These are phyloP conservation scores for Tretioscincus oriximinensis DNA, from an alignment of 2,113 vertebrate genomes.

Conservation along the genomic window DNA sequence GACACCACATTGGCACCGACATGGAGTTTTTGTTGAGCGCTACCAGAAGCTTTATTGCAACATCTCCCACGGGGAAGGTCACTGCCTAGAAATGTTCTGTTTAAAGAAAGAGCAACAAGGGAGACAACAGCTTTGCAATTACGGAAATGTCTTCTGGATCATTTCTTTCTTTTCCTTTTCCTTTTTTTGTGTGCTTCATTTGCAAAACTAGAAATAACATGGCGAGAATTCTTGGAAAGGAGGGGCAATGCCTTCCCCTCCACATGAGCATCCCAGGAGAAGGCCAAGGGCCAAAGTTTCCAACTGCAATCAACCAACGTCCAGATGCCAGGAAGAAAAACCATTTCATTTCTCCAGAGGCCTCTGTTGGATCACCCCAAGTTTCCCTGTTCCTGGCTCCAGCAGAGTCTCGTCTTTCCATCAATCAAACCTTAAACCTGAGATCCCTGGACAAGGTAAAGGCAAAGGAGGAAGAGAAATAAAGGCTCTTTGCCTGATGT, in stretches of 20 bases:
- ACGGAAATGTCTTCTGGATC: too few relatives aligned
- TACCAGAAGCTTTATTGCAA: too few relatives aligned
- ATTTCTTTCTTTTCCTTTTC: too few relatives aligned
- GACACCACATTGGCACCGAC: too few relatives aligned
- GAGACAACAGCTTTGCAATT: background rate
- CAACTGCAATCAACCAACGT: fast-evolving
- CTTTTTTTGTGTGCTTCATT: background rate
- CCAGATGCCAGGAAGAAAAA: background rate
- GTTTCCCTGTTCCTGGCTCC: background rate
- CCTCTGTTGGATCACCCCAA: too few relatives aligned
- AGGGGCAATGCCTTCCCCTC: background rate
- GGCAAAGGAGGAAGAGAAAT: too few relatives aligned
- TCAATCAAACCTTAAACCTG: background rate
- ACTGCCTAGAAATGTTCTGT: background rate
- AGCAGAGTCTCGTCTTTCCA: background rate
- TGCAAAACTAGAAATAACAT: fast-evolving
- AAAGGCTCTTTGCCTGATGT: too few relatives aligned
- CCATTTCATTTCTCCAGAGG: background rate
- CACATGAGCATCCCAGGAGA: background rate
- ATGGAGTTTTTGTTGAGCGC: too few relatives aligned
- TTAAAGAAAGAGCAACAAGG: background rate
- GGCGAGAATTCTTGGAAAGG: fast-evolving
- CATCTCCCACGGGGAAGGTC: background rate
- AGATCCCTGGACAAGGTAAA: too few relatives aligned
- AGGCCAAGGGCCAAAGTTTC: background rate